Evolutionary conservation across 2,797 vertebrate species (phyloP), one percentile per base, ranked within the genome.

Genomic region (Pseudochirops corinnae): DNA sequence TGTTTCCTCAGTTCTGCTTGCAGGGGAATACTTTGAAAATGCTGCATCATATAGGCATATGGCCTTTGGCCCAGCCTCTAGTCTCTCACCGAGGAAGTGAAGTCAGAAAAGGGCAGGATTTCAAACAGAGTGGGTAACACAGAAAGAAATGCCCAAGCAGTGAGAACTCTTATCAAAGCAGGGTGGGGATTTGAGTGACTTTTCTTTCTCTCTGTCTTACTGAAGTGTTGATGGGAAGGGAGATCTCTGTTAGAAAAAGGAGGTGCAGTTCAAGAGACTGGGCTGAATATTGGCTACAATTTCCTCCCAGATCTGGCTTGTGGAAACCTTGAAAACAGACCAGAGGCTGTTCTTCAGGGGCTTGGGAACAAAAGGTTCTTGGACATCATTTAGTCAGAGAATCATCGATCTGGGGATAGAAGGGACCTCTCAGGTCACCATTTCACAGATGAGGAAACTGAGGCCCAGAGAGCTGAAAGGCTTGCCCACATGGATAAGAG

Each of bases 81-180:
- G 98, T 98, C 98, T 98, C 97, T 98, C 98, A 98, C 98, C 98
- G 98, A 99, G 98, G 98, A 99, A 99, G 98, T 98, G 98, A 98
- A 98, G 98, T 98, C 98, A 98, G 98, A 98, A 97, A 98, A 98
- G 98, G 97, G 98, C 98, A 98, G 98, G 97, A 97, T 98, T 98
- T 98, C 98, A 98, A 98, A 98, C 96, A 96, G 95, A 97, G 97
- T 98, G 98, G 98, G 97, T 98, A 98, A 90, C 94, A 94, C 93
- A 98, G 95, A 98, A 98, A 98, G 95, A 98, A 98, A 98, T 98
- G 97, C 97, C 97, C 98, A 91, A 97, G 98, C 98, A 97, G 97
- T 97, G 96, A 98, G 95, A 97, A 91, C 91, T 97, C 97, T 98
- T 97, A 96, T 96, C 97, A 97, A 97, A 97, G 97, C 97, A 98